phyloP scores from a whole-genome alignment of 2,888 invertebrate genomes.

The Drosophila setosimentum region DNA sequence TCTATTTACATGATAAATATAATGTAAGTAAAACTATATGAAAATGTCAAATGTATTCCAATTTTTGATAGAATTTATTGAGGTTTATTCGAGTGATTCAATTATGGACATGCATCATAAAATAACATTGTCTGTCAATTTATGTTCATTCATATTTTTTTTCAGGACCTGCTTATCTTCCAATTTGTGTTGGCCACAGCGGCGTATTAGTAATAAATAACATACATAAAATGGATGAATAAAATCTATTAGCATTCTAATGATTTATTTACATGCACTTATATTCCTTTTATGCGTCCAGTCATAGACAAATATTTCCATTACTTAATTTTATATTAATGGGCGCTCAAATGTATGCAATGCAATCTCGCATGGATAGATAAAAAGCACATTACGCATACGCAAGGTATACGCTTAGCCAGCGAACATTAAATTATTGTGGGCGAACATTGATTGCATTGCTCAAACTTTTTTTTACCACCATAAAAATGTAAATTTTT shows the following conservation, averaged over 20 bases:
- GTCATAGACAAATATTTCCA: conserved; percentile 14
- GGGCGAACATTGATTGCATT: conserved; percentile 56
- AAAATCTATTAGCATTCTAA: conserved; percentile 64
- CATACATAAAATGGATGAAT: conserved; percentile 37
- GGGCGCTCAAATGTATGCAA: conserved; percentile 34
- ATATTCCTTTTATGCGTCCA: neutral
- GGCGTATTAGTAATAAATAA: conserved; percentile 32
- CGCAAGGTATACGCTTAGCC: conserved; percentile 37
- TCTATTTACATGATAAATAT: neutral
- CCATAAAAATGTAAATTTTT: conserved; percentile 78
- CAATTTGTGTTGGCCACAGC: conserved; percentile 10
- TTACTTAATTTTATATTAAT: conserved; percentile 23
- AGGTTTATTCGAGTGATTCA: conserved; percentile 4
- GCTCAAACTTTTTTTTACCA: conserved; percentile 33
- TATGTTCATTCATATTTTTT: conserved; percentile 13
- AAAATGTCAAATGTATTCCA: neutral
- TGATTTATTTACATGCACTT: conserved; percentile 56
- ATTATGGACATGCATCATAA: conserved; percentile 11
- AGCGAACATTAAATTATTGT: conserved; percentile 30
- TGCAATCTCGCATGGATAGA: conserved; percentile 43
- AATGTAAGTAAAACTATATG: neutral
- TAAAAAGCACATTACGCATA: conserved; percentile 42
- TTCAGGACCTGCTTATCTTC: conserved; percentile 11
- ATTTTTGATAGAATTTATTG: neutral
- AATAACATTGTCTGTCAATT: conserved; percentile 16